Base-by-base conservation (phyloP, 2,888 invertebrate species). In the Troides helena region DNA sequence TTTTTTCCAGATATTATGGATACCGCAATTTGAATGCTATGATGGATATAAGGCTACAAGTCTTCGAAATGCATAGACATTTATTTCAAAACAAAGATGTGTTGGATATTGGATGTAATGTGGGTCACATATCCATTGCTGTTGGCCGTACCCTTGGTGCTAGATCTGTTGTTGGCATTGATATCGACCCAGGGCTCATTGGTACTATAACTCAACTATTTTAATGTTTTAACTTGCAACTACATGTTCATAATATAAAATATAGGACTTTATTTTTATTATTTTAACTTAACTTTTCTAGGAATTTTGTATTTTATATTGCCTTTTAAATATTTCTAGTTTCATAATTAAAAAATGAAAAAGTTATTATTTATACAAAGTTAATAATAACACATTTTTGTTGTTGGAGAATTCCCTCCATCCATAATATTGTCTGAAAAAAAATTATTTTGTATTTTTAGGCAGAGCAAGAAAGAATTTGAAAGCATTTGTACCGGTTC, bases 91-190 rank as follows among this genome's bases (percentile, higher is more conserved):
- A 96, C 74, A 98, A 97, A 88, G 97, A 98, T 87, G 96, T 99
- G 61, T 93, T 99, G 74, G 99, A 99, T 84, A 97, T 99, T 81
- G 99, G 99, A 21, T 99, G 99, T 88, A 99, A 99, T 89, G 97
- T 98, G 72, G 99, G 99, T 1, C 98, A 98, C 84, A 95, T 99
- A 76, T 98, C 99, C 14, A 94, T 99, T 58, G 95, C 96, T 0
- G 94, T 99, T 64, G 99, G 98, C 0, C 94, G 97, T 73, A 96
- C 98, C 79, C 95, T 97, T 76, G 94, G 95, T 53, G 98, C 99
- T 3, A 95, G 95, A 73, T 96, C 96, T 74, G 96, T 99, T 70
- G 94, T 97, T 69, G 99, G 99, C 71, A 96, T 99, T 76, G 99
- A 99, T 85, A 99, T 99, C 77, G 99, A 99, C 92, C 94, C 95